Percentiles rank a stretch among this genome's conserved stretches.
Conservation (phyloP, 2,113 vertebrate species). For the Limnothrissa miodon region DNA sequence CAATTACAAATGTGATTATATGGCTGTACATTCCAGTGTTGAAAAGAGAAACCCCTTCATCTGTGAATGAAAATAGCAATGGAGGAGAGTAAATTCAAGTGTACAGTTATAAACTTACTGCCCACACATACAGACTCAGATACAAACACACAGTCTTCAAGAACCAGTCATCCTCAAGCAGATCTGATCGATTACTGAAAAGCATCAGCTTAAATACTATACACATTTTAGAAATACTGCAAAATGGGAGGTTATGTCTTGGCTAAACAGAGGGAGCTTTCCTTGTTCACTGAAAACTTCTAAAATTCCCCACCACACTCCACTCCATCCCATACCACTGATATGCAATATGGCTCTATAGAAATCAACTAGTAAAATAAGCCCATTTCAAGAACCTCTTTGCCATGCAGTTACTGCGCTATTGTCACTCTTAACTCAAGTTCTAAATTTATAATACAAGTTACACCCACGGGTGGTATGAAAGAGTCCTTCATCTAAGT, state of each 20-base stretch:
- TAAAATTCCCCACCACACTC: no score
- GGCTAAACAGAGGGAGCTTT: no score
- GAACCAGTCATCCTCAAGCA: not conserved
- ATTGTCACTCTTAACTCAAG: not conserved
- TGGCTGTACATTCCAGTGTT: not conserved
- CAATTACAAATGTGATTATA: not conserved
- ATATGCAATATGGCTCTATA: not conserved
- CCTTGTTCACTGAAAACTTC: no score
- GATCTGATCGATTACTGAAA: no score
- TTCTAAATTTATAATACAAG: not conserved
- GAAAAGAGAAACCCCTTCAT: slow-evolving; percentile 16
- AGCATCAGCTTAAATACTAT: no score
- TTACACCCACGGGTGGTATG: not conserved
- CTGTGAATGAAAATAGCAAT: no score
- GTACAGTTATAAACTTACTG: slow-evolving; percentile 60
- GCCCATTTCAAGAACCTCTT: not conserved
- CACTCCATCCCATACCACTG: not conserved
- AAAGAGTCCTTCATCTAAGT: not conserved
- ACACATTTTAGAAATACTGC: no score
- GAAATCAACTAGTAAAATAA: not conserved
- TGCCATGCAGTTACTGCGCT: not conserved
- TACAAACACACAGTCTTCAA: slow-evolving; percentile 57
- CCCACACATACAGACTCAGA: slow-evolving; percentile 57
- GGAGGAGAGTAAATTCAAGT: slow-evolving; percentile 18
- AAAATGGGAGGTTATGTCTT: no score